Evolutionary conservation across 1,140 invertebrate genomes (phyloP).

Genomic region (Ceratosolen fusciceps): DNA sequence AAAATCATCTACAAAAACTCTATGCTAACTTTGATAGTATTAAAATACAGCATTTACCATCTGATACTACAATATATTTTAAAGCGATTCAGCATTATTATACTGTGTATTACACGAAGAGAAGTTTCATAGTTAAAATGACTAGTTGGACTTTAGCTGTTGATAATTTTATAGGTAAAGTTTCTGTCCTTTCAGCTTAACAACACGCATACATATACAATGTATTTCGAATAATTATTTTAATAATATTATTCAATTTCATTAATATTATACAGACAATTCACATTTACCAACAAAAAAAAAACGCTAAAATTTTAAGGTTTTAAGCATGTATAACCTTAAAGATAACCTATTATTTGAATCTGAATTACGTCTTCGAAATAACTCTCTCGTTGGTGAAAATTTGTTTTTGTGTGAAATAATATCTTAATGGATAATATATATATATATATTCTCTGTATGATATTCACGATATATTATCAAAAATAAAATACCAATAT

Average conservation of each 20-base stretch:
- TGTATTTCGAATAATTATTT: not conserved
- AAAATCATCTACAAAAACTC: not conserved
- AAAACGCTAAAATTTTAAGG: too few relatives aligned
- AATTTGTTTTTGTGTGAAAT: too few relatives aligned
- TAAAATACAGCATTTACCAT: constrained; percentile 12
- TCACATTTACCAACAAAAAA: too few relatives aligned
- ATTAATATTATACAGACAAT: too few relatives aligned
- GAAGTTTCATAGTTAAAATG: constrained; percentile 42
- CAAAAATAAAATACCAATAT: too few relatives aligned
- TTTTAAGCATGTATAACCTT: not conserved
- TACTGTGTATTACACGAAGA: constrained; percentile 19
- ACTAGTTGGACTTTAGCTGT: constrained; percentile 24
- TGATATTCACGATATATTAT: too few relatives aligned
- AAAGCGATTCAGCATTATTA: constrained; percentile 30
- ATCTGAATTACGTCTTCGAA: too few relatives aligned
- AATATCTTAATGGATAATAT: too few relatives aligned
- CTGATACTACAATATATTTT: constrained; percentile 8
- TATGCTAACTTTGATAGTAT: constrained; percentile 21
- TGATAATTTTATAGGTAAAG: constrained; percentile 41
- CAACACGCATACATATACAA: not conserved
- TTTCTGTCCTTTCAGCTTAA: constrained; percentile 20
- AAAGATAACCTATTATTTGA: too few relatives aligned
- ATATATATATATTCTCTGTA: too few relatives aligned
- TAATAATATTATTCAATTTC: constrained; percentile 5
- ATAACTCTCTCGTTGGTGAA: too few relatives aligned